These are phyloP conservation scores for Noctua pronuba DNA, from an alignment of 2,888 invertebrate genomes.

Conservation along the genomic window DNA sequence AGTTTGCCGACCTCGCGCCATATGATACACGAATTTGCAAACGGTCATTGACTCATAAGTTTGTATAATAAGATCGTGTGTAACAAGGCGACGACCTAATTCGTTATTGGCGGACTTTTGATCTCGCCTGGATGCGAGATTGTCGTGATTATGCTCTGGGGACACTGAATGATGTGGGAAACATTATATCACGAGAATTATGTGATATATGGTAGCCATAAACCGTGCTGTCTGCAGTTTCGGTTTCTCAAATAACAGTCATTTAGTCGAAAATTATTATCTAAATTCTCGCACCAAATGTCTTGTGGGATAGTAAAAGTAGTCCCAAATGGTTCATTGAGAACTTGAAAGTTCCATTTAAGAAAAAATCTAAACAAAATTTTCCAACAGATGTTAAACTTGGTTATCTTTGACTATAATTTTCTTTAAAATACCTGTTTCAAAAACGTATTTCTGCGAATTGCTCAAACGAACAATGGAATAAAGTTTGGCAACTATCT, in stretches of 20 bases:
- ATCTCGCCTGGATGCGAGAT: constrained; percentile 48
- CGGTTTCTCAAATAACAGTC: constrained; percentile 11
- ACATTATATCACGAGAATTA: constrained; percentile 32
- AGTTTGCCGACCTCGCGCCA: constrained; percentile 84
- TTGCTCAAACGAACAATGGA: constrained; percentile 51
- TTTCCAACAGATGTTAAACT: constrained; percentile 38
- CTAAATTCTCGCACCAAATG: constrained; percentile 26
- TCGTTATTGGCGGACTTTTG: constrained; percentile 68
- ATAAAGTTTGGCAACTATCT: constrained; percentile 51
- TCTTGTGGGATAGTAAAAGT: constrained; percentile 19
- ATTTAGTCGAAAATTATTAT: constrained; percentile 10
- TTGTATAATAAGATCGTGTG: constrained; percentile 79
- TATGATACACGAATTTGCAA: constrained; percentile 81
- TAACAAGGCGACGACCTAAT: constrained; percentile 82
- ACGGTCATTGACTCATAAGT: constrained; percentile 83
- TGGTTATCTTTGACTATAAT: constrained; percentile 37
- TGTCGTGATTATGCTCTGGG: constrained; percentile 54
- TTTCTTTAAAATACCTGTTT: constrained; percentile 43
- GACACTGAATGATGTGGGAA: constrained; percentile 46
- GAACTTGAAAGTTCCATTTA: constrained; percentile 38
- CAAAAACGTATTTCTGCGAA: constrained; percentile 41
- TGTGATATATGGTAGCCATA: constrained; percentile 7
- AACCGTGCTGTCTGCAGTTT: constrained; percentile 16
- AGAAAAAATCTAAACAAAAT: constrained; percentile 36
- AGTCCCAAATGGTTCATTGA: constrained; percentile 44